These are phyloP conservation scores for Apodemia duryi DNA, from an alignment of 2,888 invertebrate species.

Conservation along the genomic window DNA sequence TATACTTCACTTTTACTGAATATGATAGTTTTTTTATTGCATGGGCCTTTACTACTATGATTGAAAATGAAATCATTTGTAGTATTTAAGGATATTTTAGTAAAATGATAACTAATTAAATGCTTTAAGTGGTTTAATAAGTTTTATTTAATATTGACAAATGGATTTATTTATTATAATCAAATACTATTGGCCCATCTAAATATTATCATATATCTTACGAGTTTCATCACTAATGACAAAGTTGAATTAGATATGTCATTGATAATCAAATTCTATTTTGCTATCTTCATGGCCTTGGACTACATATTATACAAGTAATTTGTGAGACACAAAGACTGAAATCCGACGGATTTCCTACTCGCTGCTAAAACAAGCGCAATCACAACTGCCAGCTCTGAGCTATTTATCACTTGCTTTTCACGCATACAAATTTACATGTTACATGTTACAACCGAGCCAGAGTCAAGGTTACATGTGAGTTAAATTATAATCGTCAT, in stretches of 20 bases:
- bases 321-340: not conserved
- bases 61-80: slow-evolving; percentile 54
- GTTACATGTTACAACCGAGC: not conserved
- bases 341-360: not conserved
- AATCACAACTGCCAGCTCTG: not conserved
- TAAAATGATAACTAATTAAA: slow-evolving; percentile 59
- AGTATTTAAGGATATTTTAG: slow-evolving; percentile 59
- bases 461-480: not conserved
- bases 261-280: not conserved
- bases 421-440: not conserved
- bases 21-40: slow-evolving; percentile 51
- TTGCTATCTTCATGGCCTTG: not conserved
- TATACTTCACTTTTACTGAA: slow-evolving; percentile 50
- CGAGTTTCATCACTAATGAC: too few species aligned
- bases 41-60: slow-evolving; percentile 47
- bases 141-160: slow-evolving; percentile 26
- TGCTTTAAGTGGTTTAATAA: slow-evolving; percentile 48
- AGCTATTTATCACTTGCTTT: not conserved
- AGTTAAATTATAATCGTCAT: not conserved
- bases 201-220: too few species aligned
- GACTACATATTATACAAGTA: not conserved
- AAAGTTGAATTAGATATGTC: too few species aligned
- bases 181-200: too few species aligned
- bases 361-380: not conserved
- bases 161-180: too few species aligned